Evolutionary conservation across 30 jellyfish, hydroid and myxozoan species (phyloP), one percentile per base, ranked within the genome.

Genomic region (Rhopilema esculentum): DNA sequence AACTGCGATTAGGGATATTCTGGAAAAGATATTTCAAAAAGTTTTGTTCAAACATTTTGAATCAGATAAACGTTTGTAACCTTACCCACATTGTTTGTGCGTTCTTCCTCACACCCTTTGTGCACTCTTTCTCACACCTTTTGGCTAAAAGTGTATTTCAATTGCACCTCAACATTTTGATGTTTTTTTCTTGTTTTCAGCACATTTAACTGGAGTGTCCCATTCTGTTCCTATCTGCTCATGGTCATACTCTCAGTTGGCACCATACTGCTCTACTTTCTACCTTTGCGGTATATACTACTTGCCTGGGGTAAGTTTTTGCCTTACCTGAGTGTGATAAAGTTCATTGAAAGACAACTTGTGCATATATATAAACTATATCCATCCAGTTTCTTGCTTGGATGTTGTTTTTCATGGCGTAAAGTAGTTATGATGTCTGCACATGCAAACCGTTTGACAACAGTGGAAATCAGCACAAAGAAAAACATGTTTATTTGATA

Each of bases 131-230:
- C n/a, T n/a, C n/a, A n/a, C n/a, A n/a, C n/a, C n/a, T n/a, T n/a
- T n/a, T n/a, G n/a, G n/a, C n/a, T n/a, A n/a, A n/a, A n/a, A n/a
- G n/a, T n/a, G n/a, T n/a, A n/a, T n/a, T n/a, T n/a, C n/a, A 40
- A 40, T 40, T 2, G 6, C 12, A 40, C 57, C 57, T 40, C 57
- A 2, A 2, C 57, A 40, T 40, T 2, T 40, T 40, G 57, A 40
- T 2, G 57, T 12, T 40, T 6, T 40, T 40, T 61, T 1, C 77
- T 65, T 17, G 40, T 33, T 81, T 85, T 18, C 72, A 94, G 99
- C 71, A 90, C 99, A 25, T 94, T 94, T 84, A 90, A 86, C 70
- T 94, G 99, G 99, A 69, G 95, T 26, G 95, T 89, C 28, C 99
- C 99, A 4, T 94, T 94, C 84, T 82, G 93, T 66, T 94, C 99